Base-by-base conservation (phyloP, 1,140 invertebrate species). In the Scaptomyza montana region DNA sequence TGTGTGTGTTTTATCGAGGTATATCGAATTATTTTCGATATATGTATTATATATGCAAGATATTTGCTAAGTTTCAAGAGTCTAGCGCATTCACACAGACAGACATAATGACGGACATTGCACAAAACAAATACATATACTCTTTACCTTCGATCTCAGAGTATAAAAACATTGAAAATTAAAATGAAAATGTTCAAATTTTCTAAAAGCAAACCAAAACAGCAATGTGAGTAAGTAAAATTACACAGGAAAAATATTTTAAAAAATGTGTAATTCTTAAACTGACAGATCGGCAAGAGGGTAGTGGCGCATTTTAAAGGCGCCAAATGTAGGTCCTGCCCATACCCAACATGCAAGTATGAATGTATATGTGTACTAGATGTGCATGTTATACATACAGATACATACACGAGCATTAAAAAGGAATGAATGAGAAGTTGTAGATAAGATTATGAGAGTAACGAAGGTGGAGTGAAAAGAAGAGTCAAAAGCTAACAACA, bases 311-410 rank as follows among this genome's bases (percentile, higher is more conserved):
- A 75, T 41, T 51, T 41, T 66, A 71, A 78, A 66, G 73, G 72
- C 76, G 76, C 67, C 66, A 74, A 75, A 78, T 51, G 47, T 77
- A 70, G 71, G 75, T 65, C 59, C 60, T 61, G 60, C 21, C 25
- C 56, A 9, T 57, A 74, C 53, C 33, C 12, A 65, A 36, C 28
- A 54, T 25, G 4, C 13, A 12, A 9, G 13, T 9, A 10, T 4
- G 19, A 25, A 21, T 21, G 33, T 46, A 45, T n/a, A 4, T 19
- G 43, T 30, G 21, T 13, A 54, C 39, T 36, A 1, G 33, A 30
- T 12, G 4, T 12, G 3, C 13, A 51, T 25, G 16, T 41, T 3
- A 47, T 50, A 13, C 9, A 51, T 36, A 54, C 41, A 69, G 7
- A 53, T 33, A 61, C 50, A 41, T 47, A 63, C 46, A 66, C 49